A percentile compares a stretch with the other conserved stretches of the same genome.
Conservation (phyloP, 2,113 vertebrate genomes). For the Coptodon bakossiorum region DNA sequence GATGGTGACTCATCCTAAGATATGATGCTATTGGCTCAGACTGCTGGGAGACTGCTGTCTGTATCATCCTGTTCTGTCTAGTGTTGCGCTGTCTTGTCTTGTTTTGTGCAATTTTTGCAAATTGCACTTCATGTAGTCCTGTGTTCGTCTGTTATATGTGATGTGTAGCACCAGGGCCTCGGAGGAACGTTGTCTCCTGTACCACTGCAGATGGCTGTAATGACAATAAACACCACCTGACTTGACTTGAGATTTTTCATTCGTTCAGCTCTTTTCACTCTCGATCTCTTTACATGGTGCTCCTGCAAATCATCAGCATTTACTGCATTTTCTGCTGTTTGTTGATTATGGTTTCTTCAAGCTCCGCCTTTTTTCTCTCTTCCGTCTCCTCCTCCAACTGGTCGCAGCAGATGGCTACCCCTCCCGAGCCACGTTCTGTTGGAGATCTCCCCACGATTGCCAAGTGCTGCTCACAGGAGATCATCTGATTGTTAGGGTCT, state of each 20-base stretch:
- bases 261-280: background rate
- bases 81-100: background rate
- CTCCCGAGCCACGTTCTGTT: background rate
- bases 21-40: background rate
- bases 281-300: background rate
- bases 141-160: background rate
- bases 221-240: background rate
- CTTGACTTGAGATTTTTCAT: background rate
- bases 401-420: background rate
- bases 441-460: background rate
- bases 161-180: background rate
- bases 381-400: background rate
- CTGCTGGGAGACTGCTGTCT: background rate
- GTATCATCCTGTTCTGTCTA: background rate
- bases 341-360: fast-evolving
- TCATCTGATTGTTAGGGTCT: background rate
- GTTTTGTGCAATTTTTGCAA: background rate
- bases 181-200: fast-evolving
- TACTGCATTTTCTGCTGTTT: background rate
- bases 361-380: background rate
- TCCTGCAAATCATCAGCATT: background rate
- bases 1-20: background rate
- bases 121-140: background rate
- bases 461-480: background rate
- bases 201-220: background rate